Base-by-base conservation (phyloP, 2,888 invertebrate genomes). In the Labia minor region DNA sequence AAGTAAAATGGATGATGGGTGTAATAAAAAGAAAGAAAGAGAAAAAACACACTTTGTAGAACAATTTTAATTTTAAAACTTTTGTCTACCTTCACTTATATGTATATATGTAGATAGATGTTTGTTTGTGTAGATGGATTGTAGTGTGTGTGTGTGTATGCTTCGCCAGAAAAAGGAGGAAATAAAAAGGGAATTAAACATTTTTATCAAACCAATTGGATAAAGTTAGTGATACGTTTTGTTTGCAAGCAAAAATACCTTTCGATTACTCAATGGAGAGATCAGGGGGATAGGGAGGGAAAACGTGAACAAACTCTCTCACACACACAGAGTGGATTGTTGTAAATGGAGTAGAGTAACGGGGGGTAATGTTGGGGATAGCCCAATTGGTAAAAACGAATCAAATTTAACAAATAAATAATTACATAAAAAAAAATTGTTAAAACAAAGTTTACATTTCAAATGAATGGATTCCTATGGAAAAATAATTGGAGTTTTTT, bases 51-150 rank as follows among this genome's bases (percentile, higher is more conserved):
- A 16, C 49, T 49, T 49, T 49, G n/a, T 3, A 11, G 49, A 49
- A 49, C 49, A 49, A 49, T 49, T 49, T 49, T 49, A 49, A 49
- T 49, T 49, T 49, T 49, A 49, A 49, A 49, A 49, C 49, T 49
- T 49, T 49, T 49, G 49, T 49, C 49, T 49, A 14, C 49, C n/a
- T n/a, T n/a, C n/a, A n/a, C n/a, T n/a, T n/a, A n/a, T n/a, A n/a
- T n/a, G 49, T 16, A 8, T 49, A n/a, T 49, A 49, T 49, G 14
- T 16, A 49, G 6, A n/a, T n/a, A n/a, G 26, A 26, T 26, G 49
- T 49, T 26, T 26, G 16, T 49, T 49, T n/a, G 49, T 49, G n/a
- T n/a, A 49, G n/a, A n/a, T n/a, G n/a, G n/a, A n/a, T n/a, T n/a
- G n/a, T n/a, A n/a, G n/a, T 49, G 49, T 49, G 49, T 49, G 49